Base-by-base conservation (phyloP, 1,140 invertebrate genomes). In the Pseudomyrmex gracilis region DNA sequence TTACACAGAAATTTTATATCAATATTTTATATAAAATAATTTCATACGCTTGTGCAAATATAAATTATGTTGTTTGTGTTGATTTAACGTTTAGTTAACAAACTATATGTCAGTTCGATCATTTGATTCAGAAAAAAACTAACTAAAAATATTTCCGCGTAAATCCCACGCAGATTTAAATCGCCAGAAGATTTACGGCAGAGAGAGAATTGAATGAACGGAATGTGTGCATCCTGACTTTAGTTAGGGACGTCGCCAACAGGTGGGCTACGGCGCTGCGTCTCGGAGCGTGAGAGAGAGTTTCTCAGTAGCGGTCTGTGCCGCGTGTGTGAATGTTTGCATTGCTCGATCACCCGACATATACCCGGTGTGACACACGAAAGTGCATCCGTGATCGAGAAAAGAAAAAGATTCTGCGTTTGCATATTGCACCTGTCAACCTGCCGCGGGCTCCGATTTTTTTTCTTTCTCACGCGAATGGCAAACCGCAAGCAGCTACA, bases 261-360 rank as follows among this genome's bases (percentile, higher is more conserved):
- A 80, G 76, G 76, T 80, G 10, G 60, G 60, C 43, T 15, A 58
- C 43, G 51, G 45, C 43, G 53, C 64, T 9, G 20, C 66, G n/a
- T 58, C 20, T 45, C 34, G 34, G 34, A 34, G 34, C 34, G 34
- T 17, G 76, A 49, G 53, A 49, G 58, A 61, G 49, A 10, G 66
- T 51, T 55, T 66, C 61, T 66, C 61, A 77, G 73, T 77, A 77
- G 61, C 64, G 34, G 64, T 78, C 64, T 78, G 22, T 70, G 20
- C 43, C 76, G 76, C 76, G 64, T 66, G 22, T 70, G 76, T 57
- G 64, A 70, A 49, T 70, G 47, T 68, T 67, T 55, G 43, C 13
- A 70, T 47, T 13, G 63, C 5, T 68, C 2, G 74, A 45, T 68
- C 51, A 22, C 74, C 17, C 68, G 10, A 10, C 9, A 53, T 24